phyloP scores from a whole-genome alignment of 1,140 invertebrate species.

The Ostrea edulis region DNA sequence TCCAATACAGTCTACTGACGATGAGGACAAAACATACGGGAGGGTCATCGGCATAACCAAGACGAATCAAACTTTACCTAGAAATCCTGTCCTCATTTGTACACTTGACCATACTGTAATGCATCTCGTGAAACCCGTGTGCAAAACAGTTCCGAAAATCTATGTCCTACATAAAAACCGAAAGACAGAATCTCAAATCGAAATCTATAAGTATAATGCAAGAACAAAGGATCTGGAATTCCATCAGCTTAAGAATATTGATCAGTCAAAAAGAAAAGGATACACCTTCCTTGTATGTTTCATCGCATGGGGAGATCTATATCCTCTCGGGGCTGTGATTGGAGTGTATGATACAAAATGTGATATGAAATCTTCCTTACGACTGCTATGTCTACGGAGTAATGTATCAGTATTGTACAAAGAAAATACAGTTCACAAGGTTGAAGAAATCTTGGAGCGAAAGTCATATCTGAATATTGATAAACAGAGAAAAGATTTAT shows the following conservation, averaged over 20 bases:
- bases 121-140: slow-evolving; percentile 70
- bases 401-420: slow-evolving; percentile 48
- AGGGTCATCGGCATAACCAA: not conserved
- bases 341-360: not conserved
- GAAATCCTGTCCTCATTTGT: slow-evolving; percentile 69
- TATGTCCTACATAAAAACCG: slow-evolving; percentile 57
- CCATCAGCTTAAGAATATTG: not conserved
- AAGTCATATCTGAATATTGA: not conserved
- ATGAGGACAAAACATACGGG: not conserved
- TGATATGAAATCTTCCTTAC: slow-evolving; percentile 26
- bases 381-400: slow-evolving; percentile 43
- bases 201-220: slow-evolving; percentile 54
- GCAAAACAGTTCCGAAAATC: slow-evolving; percentile 72
- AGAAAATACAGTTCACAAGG: slow-evolving; percentile 33
- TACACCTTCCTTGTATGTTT: slow-evolving; percentile 49
- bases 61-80: not conserved
- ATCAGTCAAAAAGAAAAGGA: not conserved
- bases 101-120: slow-evolving; percentile 65
- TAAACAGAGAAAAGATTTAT: slow-evolving; percentile 84
- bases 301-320: slow-evolving; percentile 42
- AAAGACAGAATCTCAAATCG: slow-evolving; percentile 56
- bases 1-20: not conserved
- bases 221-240: not conserved
- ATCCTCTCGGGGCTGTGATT: slow-evolving; percentile 48
- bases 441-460: not conserved